Conservation (phyloP, 2,888 invertebrate species). For the Reticulitermes lucifugus region DNA sequence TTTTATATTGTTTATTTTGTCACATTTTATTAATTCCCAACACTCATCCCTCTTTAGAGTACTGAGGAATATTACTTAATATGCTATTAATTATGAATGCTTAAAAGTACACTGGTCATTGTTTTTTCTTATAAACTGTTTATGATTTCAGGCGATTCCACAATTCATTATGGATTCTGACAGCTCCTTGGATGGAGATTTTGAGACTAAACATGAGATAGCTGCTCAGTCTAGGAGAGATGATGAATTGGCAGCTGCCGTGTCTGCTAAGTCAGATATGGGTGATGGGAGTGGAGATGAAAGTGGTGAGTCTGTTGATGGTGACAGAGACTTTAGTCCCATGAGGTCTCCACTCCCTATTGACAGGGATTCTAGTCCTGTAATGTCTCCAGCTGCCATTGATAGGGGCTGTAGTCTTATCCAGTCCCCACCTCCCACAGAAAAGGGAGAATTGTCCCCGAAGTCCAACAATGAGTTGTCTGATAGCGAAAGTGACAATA, state of each 20-base stretch:
- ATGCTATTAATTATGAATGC: not conserved
- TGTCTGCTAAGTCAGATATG: conserved; percentile 9
- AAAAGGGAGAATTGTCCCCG: conserved; percentile 35
- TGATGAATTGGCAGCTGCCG: not conserved
- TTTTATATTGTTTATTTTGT: not conserved
- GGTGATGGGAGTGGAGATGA: conserved; percentile 27
- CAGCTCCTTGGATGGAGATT: conserved; percentile 53
- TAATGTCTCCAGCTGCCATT: not conserved
- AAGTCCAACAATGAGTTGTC: conserved; percentile 50
- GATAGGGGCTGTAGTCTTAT: conserved; percentile 21
- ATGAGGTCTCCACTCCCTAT: not conserved
- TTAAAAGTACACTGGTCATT: too few species aligned
- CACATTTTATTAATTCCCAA: not conserved
- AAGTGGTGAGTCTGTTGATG: conserved; percentile 33
- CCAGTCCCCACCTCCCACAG: not conserved
- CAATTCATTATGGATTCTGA: conserved; percentile 51
- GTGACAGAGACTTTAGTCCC: conserved; percentile 26
- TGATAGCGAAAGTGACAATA: conserved; percentile 40
- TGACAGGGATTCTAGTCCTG: not conserved
- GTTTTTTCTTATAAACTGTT: not conserved
- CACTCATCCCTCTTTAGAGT: not conserved
- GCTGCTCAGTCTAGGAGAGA: conserved; percentile 18
- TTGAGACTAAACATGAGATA: conserved; percentile 47
- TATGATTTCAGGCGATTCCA: conserved; percentile 42
- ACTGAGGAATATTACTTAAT: too few species aligned